These are phyloP conservation scores for Hippolais icterina DNA, from an alignment of 2,113 vertebrate genomes.

Conservation along the genomic window DNA sequence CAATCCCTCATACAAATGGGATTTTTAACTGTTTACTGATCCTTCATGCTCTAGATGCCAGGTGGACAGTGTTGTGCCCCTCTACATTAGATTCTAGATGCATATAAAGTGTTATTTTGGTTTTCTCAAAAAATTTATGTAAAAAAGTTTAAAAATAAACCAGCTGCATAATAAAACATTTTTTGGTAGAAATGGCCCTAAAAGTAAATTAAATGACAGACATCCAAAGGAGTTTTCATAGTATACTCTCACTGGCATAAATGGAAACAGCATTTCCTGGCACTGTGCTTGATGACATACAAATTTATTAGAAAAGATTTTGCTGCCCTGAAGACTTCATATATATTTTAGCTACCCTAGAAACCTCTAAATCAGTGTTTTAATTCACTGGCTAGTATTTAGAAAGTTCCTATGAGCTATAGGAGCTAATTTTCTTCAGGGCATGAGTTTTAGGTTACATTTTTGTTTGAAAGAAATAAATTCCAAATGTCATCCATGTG, in stretches of 20 bases:
- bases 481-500: conserved; percentile 45
- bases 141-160: neutral
- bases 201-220: neutral
- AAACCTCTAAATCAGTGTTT: conserved; percentile 5
- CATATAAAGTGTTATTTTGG: neutral
- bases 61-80: neutral
- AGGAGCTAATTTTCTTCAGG: conserved; percentile 26
- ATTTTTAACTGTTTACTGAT: neutral
- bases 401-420: neutral
- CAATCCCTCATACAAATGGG: neutral
- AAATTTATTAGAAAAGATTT: conserved; percentile 21
- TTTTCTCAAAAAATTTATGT: neutral
- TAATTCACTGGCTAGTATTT: conserved; percentile 24
- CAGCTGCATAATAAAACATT: neutral
- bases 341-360: neutral
- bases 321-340: conserved; percentile 16
- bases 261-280: neutral
- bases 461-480: conserved; percentile 44
- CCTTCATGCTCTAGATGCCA: neutral
- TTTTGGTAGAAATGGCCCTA: neutral
- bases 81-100: neutral
- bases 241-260: neutral
- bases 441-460: conserved; percentile 39
- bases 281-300: neutral
- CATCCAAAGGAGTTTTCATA: neutral